These are phyloP conservation scores for Cichladusa arquata DNA, from an alignment of 2,113 vertebrate genomes.

Conservation along the genomic window DNA sequence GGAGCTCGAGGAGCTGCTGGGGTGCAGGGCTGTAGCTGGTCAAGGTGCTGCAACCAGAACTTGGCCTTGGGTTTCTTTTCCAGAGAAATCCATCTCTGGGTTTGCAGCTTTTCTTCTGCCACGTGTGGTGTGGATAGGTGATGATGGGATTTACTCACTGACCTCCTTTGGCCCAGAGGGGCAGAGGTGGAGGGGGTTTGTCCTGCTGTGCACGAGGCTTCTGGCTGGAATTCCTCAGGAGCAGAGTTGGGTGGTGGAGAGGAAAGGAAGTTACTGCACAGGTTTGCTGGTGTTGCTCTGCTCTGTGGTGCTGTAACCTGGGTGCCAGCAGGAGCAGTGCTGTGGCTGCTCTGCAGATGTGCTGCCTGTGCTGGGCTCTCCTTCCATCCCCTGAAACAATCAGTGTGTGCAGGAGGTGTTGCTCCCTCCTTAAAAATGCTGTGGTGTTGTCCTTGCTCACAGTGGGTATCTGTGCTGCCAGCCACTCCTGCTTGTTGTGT, in stretches of 20 bases:
- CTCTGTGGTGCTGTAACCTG: neutral
- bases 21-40: neutral
- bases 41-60: rapidly evolving
- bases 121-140: neutral
- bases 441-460: rapidly evolving
- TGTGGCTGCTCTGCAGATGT: neutral
- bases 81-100: neutral
- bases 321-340: neutral
- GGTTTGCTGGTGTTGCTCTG: neutral
- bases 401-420: neutral
- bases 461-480: rapidly evolving
- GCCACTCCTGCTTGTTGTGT: neutral
- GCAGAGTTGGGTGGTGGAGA: neutral
- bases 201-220: neutral
- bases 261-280: neutral
- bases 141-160: rapidly evolving
- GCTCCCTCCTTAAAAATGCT: rapidly evolving
- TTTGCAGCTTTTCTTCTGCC: neutral
- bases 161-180: neutral
- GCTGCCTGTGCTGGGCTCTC: neutral
- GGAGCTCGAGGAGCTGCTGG: neutral
- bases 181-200: neutral
- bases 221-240: neutral
- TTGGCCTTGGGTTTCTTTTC: neutral
- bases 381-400: neutral